Evolutionary conservation across 2,113 vertebrate genomes (phyloP).

Genomic region (Cyanoderma ruficeps): DNA sequence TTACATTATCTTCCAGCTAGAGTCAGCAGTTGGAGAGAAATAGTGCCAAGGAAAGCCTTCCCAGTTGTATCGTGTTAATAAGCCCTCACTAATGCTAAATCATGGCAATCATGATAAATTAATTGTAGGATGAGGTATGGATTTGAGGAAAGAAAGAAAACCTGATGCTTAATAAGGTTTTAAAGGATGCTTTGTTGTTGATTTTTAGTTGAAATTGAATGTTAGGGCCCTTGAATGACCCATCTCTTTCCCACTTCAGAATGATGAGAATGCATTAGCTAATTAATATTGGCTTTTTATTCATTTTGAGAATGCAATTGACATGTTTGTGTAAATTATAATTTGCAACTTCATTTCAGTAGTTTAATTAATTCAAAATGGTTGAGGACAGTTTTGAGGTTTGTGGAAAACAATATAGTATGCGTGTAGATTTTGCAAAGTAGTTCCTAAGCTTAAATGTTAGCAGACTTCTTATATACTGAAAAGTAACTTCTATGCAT

Average conservation of each 20-base stretch:
- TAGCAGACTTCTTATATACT: background rate
- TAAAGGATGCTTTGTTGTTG: slow-evolving; percentile 7
- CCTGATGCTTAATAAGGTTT: slow-evolving; percentile 18
- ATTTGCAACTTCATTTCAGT: background rate
- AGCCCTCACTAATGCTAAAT: background rate
- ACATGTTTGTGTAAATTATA: background rate
- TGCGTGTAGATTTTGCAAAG: background rate
- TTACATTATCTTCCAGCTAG: background rate
- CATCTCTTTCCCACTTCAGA: background rate
- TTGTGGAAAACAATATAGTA: background rate
- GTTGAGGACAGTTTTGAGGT: background rate
- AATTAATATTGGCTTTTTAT: background rate
- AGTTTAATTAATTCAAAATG: background rate
- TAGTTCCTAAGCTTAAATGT: background rate
- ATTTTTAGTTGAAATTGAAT: background rate
- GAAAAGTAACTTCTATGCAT: background rate
- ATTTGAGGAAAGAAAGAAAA: background rate
- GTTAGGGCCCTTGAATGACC: background rate
- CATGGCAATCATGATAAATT: background rate
- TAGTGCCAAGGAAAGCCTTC: background rate
- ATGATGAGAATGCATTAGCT: background rate
- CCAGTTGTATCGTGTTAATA: background rate
- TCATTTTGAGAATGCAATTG: background rate
- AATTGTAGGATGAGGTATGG: background rate
- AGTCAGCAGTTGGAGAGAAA: background rate